Base-by-base conservation (phyloP, 2,888 invertebrate species). In the Andrena haemorrhoa region DNA sequence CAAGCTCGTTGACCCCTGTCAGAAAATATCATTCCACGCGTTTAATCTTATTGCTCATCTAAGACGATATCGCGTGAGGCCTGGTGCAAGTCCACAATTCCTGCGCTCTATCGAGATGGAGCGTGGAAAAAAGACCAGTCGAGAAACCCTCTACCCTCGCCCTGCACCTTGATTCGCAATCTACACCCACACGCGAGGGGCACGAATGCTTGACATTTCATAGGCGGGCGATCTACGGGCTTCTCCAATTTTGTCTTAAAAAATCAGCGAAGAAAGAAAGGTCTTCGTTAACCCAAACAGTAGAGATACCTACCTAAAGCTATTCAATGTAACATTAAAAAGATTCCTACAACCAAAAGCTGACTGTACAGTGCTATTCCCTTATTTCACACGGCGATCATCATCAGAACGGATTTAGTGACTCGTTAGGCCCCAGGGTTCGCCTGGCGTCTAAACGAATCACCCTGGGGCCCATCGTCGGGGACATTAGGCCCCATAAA, bases 21-120 rank as follows among this genome's bases (percentile, higher is more conserved):
- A 26, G 47, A 72, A 51, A 26, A 29, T 70, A 74, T 79, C 33
- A 74, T 84, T 12, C 58, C 66, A 47, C 8, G 12, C 26, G 51
- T 23, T 69, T 75, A 23, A 79, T 85, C 66, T 78, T 23, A 20
- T 58, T 60, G 71, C 65, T 41, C 68, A 51, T 61, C 56, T 51
- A 8, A 78, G 53, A 70, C 65, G 33, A 26, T 76, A 78, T 76
- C 72, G 29, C 56, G 60, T 20, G 29, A 53, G 61, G n/a, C 6
- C 20, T 10, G 26, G n/a, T 1, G 8, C 47, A 71, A 61, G 35
- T 64, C 53, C 64, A 29, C 73, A 20, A 68, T 75, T 70, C 51
- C 75, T 60, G n/a, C 0, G 51, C 49, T 75, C 77, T 82, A 82
- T 86, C 84, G 63, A 71, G 86, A 86, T 86, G 61, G 20, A 72